Conservation (phyloP, 2,797 vertebrate genomes). For the Crocidura indochinensis region DNA sequence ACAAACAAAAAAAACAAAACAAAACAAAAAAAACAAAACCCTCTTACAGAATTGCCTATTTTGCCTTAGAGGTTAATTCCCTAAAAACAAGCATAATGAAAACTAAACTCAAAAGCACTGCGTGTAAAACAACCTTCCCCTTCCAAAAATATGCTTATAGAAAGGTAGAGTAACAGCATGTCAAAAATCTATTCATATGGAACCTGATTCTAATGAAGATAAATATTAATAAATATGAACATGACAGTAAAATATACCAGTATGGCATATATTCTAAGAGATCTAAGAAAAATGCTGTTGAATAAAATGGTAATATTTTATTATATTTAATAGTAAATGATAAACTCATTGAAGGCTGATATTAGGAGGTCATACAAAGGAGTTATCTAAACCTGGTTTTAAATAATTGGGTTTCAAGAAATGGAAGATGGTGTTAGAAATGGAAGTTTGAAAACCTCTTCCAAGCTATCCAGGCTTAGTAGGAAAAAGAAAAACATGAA, state of each 20-base stretch:
- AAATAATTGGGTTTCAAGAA: slow-evolving; percentile 12
- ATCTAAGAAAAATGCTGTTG: neutral
- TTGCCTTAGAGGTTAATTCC: slow-evolving; percentile 46
- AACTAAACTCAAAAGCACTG: neutral
- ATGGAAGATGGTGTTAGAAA: neutral
- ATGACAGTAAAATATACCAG: neutral
- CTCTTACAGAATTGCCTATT: neutral
- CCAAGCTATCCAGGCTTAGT: neutral
- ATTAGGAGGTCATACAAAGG: neutral
- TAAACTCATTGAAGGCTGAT: neutral
- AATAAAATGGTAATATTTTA: neutral
- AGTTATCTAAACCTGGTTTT: neutral
- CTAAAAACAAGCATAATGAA: neutral
- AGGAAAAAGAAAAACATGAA: neutral
- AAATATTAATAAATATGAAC: slow-evolving; percentile 31
- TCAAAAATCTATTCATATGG: slow-evolving; percentile 7
- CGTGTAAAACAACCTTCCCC: neutral
- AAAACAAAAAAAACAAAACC: too few species aligned
- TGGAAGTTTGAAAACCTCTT: neutral
- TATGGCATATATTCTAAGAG: neutral
- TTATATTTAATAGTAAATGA: neutral
- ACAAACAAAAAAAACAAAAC: too few species aligned
- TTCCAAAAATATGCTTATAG: neutral
- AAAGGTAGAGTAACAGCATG: neutral
- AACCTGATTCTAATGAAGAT: neutral